Evolutionary conservation across 2,888 invertebrate genomes (phyloP), one percentile per base, ranked within the genome.

Genomic region (Apotomis betuletana): DNA sequence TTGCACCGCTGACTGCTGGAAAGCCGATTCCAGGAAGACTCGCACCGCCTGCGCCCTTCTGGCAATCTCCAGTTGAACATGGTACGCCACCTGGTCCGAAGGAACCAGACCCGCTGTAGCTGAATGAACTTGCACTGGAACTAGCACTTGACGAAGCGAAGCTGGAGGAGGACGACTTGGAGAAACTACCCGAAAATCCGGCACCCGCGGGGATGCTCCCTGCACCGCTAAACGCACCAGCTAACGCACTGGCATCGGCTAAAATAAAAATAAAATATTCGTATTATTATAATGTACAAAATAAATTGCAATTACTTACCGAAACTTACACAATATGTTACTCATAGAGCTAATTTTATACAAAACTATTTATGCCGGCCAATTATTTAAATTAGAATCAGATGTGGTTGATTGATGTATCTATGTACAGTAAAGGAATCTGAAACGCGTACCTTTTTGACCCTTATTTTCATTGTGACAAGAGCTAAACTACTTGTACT

Each of bases 121-220:
- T 90, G 76, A 85, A 92, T 55, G 92, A 86, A 74, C 90, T 88
- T 6, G 92, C 84, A 76, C 91, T 90, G 4, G 91, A 83, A 77
- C 91, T 92, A 46, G 92, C 85, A 79, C 92, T 91, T 1, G 91
- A 86, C 54, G 92, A 86, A 13, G 93, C 86, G 58, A 84, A 90
- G 76, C 91, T 93, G 27, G 91, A 87, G 12, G 93, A 83, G 46
- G 90, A 87, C 0, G 93, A 87, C 77, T 91, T 86, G 46, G 94
- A 84, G 83, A 89, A 87, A 83, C 91, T 90, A 84, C 94, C 89
- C 75, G 92, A 85, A 87, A 82, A 88, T 78, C 88, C 91, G 5
- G 79, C 76, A 44, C 85, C 86, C 70, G 79, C 80, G 3, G 89
- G 88, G 44, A 85, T 67, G 49, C 75, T 81, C 38, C 82, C 83